Conservation (phyloP, 1,140 invertebrate species). For the Himalopsyche phryganea region DNA sequence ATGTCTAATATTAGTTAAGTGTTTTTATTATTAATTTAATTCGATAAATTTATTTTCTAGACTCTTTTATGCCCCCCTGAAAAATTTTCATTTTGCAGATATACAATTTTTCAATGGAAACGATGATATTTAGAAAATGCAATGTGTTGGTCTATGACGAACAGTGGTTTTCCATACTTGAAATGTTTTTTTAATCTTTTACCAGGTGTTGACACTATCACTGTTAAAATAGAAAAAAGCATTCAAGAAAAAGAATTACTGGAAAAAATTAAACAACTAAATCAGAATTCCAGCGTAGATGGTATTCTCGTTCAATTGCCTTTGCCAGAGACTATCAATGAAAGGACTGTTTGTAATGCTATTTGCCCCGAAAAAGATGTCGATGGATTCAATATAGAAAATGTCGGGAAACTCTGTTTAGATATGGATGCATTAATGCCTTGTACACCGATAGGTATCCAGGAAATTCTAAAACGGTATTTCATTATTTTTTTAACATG, state of each 20-base stretch:
- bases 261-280: conserved; percentile 61
- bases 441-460: conserved; percentile 80
- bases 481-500: neutral
- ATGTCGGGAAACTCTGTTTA: conserved; percentile 71
- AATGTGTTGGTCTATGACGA: no score
- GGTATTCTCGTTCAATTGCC: conserved; percentile 86
- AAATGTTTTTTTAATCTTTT: conserved; percentile 28
- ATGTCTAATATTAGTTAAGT: no score
- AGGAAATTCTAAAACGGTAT: conserved; percentile 68
- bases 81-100: no score
- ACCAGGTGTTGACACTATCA: conserved; percentile 62
- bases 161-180: no score
- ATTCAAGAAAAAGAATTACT: conserved; percentile 67
- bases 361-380: conserved; percentile 82
- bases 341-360: conserved; percentile 74
- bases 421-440: conserved; percentile 77
- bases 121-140: no score
- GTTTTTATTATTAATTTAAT: no score
- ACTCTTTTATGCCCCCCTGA: no score
- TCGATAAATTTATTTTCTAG: no score
- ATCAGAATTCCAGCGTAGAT: conserved; percentile 67
- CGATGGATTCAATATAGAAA: conserved; percentile 83
- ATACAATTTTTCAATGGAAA: no score
- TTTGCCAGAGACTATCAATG: conserved; percentile 70
- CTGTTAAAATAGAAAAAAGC: conserved; percentile 55